These are phyloP conservation scores for Pseudochromis fuscus DNA, from an alignment of 2,797 vertebrate species.

Conservation along the genomic window DNA sequence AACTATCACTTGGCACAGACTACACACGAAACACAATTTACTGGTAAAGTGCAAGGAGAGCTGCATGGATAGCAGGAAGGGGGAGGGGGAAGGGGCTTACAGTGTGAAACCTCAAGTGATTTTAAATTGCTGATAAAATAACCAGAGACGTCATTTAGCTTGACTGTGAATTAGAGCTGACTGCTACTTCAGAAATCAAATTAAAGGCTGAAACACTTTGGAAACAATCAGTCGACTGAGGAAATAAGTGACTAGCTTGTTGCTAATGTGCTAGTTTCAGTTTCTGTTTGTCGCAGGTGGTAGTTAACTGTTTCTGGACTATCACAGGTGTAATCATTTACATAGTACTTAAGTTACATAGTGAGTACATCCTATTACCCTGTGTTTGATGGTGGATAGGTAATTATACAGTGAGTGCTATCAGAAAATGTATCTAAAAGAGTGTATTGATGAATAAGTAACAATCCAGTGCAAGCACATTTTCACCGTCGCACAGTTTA, in stretches of 20 bases:
- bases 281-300: not conserved
- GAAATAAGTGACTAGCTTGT: not conserved
- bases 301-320: not conserved
- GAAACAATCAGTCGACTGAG: not conserved
- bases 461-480: not conserved
- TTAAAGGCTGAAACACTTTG: conserved; percentile 6
- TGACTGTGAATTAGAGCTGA: conserved; percentile 48
- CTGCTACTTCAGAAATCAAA: conserved; percentile 18
- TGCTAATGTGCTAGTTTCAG: too few relatives aligned
- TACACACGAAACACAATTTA: conserved; percentile 78
- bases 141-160: conserved; percentile 77
- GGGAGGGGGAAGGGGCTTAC: conserved; percentile 36
- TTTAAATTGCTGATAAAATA: conserved; percentile 38
- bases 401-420: not conserved
- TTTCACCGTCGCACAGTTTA: not conserved
- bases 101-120: conserved; percentile 53
- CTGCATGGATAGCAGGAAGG: conserved; percentile 49
- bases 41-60: conserved; percentile 83
- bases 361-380: not conserved
- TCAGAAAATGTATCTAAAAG: not conserved
- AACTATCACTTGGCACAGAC: conserved; percentile 80
- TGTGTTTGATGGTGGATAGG: not conserved
- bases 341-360: too few relatives aligned
- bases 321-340: too few relatives aligned
- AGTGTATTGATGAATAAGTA: not conserved